These are phyloP conservation scores for Leucoptera coffeella DNA, from an alignment of 2,888 invertebrate species.

Conservation along the genomic window DNA sequence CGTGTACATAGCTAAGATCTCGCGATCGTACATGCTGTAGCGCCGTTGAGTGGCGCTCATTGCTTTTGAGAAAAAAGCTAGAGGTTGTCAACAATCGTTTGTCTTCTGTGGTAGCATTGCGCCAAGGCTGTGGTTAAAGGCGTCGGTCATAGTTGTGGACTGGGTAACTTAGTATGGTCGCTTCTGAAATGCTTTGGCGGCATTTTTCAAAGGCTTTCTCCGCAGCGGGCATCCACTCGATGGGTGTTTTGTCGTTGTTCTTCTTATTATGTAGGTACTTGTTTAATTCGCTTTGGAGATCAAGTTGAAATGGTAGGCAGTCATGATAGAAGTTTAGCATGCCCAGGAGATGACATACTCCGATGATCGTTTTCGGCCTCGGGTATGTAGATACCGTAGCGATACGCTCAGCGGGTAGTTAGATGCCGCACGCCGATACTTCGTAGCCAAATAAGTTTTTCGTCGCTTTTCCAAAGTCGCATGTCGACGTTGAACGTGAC, in stretches of 20 bases:
- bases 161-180: neutral
- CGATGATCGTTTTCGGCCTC: too few relatives aligned
- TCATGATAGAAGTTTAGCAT: too few relatives aligned
- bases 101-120: constrained; percentile 13
- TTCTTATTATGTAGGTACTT: constrained; percentile 6
- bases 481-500: too few relatives aligned
- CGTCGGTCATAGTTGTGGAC: constrained; percentile 10
- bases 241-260: constrained; percentile 8
- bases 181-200: neutral
- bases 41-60: constrained; percentile 12
- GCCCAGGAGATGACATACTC: too few relatives aligned
- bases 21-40: constrained; percentile 11
- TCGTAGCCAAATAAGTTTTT: too few relatives aligned
- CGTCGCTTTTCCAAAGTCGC: too few relatives aligned
- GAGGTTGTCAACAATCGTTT: constrained; percentile 8
- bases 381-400: too few relatives aligned
- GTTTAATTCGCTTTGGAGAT: too few relatives aligned
- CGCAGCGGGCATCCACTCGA: constrained; percentile 8
- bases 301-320: too few relatives aligned
- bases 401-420: too few relatives aligned
- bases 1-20: constrained; percentile 8
- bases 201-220: constrained; percentile 6
- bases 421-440: too few relatives aligned
- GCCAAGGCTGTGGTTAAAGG: constrained; percentile 14
- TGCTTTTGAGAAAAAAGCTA: constrained; percentile 13